A percentile compares a stretch with the other conserved stretches of the same genome.
Conservation (phyloP, 1,140 invertebrate genomes). For the Pinna nobilis region DNA sequence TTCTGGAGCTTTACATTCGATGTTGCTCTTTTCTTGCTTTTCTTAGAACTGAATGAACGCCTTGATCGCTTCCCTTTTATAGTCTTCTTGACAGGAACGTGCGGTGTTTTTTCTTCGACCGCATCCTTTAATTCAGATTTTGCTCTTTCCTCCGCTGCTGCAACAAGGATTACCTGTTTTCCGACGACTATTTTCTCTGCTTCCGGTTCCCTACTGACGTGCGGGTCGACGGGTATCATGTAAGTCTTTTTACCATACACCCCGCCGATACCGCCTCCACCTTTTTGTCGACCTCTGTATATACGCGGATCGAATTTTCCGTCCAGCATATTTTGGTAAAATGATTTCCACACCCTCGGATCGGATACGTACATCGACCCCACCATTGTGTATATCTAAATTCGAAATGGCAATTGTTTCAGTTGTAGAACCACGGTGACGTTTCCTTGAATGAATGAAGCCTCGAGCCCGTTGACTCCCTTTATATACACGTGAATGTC, state of each 20-base stretch:
- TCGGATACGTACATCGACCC: constrained; percentile 11
- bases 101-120: constrained; percentile 6
- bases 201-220: background rate
- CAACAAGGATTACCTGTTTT: constrained; percentile 11
- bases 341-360: constrained; percentile 17
- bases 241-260: constrained; percentile 1
- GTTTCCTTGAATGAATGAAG: constrained; percentile 9
- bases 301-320: constrained; percentile 8
- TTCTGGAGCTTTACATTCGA: constrained; percentile 3
- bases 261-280: constrained; percentile 3
- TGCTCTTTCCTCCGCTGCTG: constrained; percentile 14
- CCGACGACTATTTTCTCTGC: no score
- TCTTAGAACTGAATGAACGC: background rate
- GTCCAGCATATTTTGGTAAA: constrained; percentile 3
- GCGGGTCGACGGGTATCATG: background rate
- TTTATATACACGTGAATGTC: constrained; percentile 28
- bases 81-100: constrained; percentile 10
- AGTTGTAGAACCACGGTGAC: background rate
- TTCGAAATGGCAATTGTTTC: background rate
- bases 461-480: background rate
- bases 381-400: constrained; percentile 8
- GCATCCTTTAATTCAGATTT: constrained; percentile 4
- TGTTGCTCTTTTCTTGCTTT: no score
- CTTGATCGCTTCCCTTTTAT: constrained; percentile 4
- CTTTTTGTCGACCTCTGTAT: constrained; percentile 16